These are phyloP conservation scores for Plebejus melissa DNA, from an alignment of 2,888 invertebrate genomes.

Conservation along the genomic window DNA sequence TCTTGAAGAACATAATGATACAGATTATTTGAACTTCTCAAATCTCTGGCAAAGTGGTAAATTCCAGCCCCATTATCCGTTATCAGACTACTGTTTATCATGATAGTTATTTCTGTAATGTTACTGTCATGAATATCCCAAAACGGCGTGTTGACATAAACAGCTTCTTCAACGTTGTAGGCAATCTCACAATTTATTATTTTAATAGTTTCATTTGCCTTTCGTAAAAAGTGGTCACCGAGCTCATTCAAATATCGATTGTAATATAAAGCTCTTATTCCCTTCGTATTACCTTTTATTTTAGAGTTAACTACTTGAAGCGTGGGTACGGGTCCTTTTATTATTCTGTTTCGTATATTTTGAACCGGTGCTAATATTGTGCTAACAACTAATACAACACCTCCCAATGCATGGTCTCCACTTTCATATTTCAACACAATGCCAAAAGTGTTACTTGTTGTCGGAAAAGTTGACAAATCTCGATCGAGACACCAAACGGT, in stretches of 20 bases:
- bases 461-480: conserved; percentile 94
- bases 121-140: conserved; percentile 93
- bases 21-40: conserved; percentile 96
- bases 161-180: conserved; percentile 88
- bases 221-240: conserved; percentile 91
- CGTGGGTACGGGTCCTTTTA: conserved; percentile 89
- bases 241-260: conserved; percentile 91
- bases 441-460: conserved; percentile 90
- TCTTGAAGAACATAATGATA: conserved; percentile 96
- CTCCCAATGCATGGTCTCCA: conserved; percentile 88
- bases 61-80: conserved; percentile 93
- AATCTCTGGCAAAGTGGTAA: conserved; percentile 93
- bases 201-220: conserved; percentile 92
- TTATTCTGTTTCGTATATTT: conserved; percentile 84
- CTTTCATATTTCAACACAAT: conserved; percentile 89
- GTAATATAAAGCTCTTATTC: conserved; percentile 91
- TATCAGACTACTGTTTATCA: conserved; percentile 91
- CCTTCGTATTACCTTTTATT: conserved; percentile 89
- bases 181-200: conserved; percentile 89
- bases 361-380: conserved; percentile 86
- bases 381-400: conserved; percentile 88
- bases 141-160: conserved; percentile 89
- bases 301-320: conserved; percentile 84
- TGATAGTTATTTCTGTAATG: conserved; percentile 93
- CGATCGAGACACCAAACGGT: conserved; percentile 88